Percentiles rank a stretch among this genome's conserved stretches.
Conservation (phyloP, 2,797 vertebrate species). For the Forpus xanthops region DNA sequence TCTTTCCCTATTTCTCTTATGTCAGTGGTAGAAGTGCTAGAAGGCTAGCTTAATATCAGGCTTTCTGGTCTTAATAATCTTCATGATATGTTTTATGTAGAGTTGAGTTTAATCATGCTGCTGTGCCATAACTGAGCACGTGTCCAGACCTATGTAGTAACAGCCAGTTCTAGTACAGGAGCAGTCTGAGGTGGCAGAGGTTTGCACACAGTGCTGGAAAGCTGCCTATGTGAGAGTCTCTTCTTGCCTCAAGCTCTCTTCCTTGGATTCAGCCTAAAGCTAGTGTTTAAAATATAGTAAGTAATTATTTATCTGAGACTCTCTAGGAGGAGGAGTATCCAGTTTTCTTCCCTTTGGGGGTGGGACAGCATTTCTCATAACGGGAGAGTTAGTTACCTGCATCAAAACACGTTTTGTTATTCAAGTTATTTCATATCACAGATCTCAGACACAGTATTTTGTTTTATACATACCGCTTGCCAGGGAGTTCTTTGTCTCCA, state of each 20-base stretch:
- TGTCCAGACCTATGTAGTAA: background rate
- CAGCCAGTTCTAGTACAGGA: background rate
- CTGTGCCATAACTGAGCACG: background rate
- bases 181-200: background rate
- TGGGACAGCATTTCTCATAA: background rate
- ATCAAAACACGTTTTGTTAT: background rate
- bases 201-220: background rate
- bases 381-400: background rate
- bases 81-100: background rate
- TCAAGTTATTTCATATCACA: background rate
- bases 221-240: background rate
- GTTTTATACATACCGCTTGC: background rate
- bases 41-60: background rate
- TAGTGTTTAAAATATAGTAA: background rate
- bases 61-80: background rate
- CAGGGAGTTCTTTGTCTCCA: background rate
- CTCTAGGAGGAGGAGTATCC: background rate
- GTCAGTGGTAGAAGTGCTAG: background rate
- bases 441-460: background rate
- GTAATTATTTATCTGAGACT: background rate
- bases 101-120: background rate
- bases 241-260: background rate
- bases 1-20: background rate
- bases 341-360: background rate
- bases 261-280: background rate